These are phyloP conservation scores for Drosophila repletoides DNA, from an alignment of 1,140 invertebrate genomes.

Conservation along the genomic window DNA sequence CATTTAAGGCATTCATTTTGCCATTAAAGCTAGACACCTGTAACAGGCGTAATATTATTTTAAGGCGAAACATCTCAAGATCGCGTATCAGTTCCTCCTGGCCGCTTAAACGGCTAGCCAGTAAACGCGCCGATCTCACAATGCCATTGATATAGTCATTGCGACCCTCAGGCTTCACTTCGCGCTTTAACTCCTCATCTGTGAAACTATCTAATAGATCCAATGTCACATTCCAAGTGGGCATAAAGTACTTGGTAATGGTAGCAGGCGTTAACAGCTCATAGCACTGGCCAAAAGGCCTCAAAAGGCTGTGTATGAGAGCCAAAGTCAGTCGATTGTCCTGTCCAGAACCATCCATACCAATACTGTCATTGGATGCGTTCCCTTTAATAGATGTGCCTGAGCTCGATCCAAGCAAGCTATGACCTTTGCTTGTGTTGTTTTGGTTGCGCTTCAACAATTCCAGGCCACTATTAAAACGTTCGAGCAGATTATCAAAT, in stretches of 20 bases:
- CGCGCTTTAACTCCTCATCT: slow-evolving; percentile 98
- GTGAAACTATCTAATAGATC: slow-evolving; percentile 95
- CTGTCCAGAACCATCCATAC: slow-evolving; percentile 55
- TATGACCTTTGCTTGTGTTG: slow-evolving; percentile 27
- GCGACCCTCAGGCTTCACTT: slow-evolving; percentile 97
- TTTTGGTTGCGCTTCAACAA: slow-evolving; percentile 82
- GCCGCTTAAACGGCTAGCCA: slow-evolving; percentile 90
- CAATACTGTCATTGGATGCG: slow-evolving; percentile 53
- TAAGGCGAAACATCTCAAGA: slow-evolving; percentile 96
- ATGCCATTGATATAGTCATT: slow-evolving; percentile 96
- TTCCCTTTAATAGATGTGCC: slow-evolving; percentile 50
- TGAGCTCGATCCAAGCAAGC: slow-evolving; percentile 33
- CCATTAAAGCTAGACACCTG: slow-evolving; percentile 99
- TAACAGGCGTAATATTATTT: slow-evolving; percentile 97
- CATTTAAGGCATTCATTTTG: slow-evolving; percentile 99
- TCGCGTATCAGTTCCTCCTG: slow-evolving; percentile 93
- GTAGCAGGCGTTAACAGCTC: slow-evolving; percentile 95
- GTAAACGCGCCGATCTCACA: slow-evolving; percentile 93
- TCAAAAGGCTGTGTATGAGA: slow-evolving; percentile 91
- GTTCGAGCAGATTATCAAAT: slow-evolving; percentile 93
- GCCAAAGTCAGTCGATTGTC: slow-evolving; percentile 86
- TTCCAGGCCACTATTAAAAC: slow-evolving; percentile 87
- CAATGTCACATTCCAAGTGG: slow-evolving; percentile 96
- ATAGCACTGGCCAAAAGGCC: slow-evolving; percentile 96
- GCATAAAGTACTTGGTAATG: slow-evolving; percentile 96